Evolutionary conservation across 2,113 vertebrate species (phyloP).

Genomic region (Eretmochelys imbricata): DNA sequence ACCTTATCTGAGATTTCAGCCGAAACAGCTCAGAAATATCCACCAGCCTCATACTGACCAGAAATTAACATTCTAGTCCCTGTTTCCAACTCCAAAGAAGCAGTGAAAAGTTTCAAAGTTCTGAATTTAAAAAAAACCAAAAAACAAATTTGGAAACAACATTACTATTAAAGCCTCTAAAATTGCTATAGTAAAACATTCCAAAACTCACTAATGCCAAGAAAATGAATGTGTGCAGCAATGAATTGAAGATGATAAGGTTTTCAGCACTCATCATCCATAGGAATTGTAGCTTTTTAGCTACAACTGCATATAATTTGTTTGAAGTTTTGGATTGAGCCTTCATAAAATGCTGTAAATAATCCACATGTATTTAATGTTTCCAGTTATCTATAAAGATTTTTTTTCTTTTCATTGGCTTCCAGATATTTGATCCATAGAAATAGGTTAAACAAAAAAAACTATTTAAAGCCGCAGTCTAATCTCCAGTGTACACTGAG

Average conservation of each 20-base stretch:
- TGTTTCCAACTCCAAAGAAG: not conserved
- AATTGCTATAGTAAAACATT: not conserved
- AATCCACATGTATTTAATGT: not conserved
- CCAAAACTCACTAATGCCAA: rapidly evolving
- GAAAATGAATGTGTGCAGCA: not conserved
- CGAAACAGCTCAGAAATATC: not conserved
- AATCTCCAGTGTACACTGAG: not conserved
- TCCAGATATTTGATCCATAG: not conserved
- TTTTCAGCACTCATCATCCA: not conserved
- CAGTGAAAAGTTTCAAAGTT: not conserved
- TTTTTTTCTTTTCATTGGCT: not conserved
- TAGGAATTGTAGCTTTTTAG: not conserved
- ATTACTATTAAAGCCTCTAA: not conserved
- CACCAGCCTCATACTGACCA: not conserved
- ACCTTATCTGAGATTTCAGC: not conserved
- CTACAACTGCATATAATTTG: not conserved
- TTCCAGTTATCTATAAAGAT: not conserved
- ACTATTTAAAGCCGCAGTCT: not conserved
- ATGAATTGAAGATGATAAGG: rapidly evolving
- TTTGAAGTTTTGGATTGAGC: not conserved
- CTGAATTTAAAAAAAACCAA: not conserved
- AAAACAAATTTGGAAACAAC: not conserved
- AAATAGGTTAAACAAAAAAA: not conserved
- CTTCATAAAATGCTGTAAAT: not conserved
- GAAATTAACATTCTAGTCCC: not conserved